Evolutionary conservation across 2,888 invertebrate species (phyloP).

Genomic region (Brachyptera risi): DNA sequence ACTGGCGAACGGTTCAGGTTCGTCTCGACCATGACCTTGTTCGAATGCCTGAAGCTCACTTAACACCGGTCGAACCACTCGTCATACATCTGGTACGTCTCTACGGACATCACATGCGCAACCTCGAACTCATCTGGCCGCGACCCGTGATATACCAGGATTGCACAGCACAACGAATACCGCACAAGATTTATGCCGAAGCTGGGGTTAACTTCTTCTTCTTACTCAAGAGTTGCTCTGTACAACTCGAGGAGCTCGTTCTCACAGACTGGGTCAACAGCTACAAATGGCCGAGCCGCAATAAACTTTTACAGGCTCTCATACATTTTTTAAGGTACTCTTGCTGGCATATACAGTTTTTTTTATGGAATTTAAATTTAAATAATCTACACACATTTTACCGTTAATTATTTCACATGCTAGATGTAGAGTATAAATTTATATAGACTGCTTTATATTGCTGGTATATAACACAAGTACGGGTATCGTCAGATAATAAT

Average conservation of each 20-base stretch:
- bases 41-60: neutral
- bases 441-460: no score
- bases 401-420: no score
- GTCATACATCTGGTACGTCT: slow-evolving; percentile 7
- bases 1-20: slow-evolving; percentile 42
- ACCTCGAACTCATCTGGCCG: slow-evolving; percentile 49
- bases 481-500: no score
- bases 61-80: slow-evolving; percentile 14
- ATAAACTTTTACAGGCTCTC: slow-evolving; percentile 41
- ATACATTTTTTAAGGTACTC: slow-evolving; percentile 16
- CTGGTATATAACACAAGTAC: no score
- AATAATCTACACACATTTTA: no score
- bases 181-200: slow-evolving; percentile 35
- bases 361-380: neutral
- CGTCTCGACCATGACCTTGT: slow-evolving; percentile 41
- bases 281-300: slow-evolving; percentile 43
- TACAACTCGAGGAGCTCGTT: slow-evolving; percentile 45
- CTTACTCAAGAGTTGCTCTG: slow-evolving; percentile 44
- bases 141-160: slow-evolving; percentile 39
- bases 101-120: slow-evolving; percentile 47
- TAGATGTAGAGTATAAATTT: no score
- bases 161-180: neutral
- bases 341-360: neutral
- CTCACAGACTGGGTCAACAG: slow-evolving; percentile 50
- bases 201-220: slow-evolving; percentile 40